Percentiles rank a stretch among this genome's conserved stretches.
Conservation (phyloP, 2,888 invertebrate species). For the Sisyra nigra region DNA sequence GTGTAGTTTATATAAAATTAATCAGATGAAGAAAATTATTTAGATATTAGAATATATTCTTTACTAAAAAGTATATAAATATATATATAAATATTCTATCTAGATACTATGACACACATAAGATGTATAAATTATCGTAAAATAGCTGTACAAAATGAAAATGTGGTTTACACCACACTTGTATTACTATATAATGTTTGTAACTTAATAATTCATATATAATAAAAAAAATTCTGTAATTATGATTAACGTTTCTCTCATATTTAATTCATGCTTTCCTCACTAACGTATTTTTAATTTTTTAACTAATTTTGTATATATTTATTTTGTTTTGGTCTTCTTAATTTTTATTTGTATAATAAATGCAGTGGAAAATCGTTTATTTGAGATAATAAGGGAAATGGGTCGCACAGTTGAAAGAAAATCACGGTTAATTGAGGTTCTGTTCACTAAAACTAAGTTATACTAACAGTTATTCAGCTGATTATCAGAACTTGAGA, state of each 20-base stretch:
- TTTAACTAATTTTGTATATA: background rate
- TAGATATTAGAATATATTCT: constrained; percentile 5
- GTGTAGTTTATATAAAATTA: constrained; percentile 15
- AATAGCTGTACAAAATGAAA: constrained; percentile 18
- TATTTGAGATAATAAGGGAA: too few species aligned
- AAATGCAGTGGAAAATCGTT: too few species aligned
- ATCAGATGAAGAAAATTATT: constrained; percentile 6
- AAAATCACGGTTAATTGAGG: too few species aligned
- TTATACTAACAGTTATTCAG: too few species aligned
- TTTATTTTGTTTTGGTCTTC: background rate
- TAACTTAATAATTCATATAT: constrained; percentile 18
- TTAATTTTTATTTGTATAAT: background rate
- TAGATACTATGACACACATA: constrained; percentile 6
- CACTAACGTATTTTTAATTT: background rate
- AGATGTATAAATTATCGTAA: constrained; percentile 16
- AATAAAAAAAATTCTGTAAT: constrained; percentile 16
- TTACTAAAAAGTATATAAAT: constrained; percentile 6
- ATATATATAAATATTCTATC: background rate
- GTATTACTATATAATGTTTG: constrained; percentile 16
- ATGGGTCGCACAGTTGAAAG: too few species aligned
- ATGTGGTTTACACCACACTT: constrained; percentile 14
- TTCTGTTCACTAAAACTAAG: too few species aligned
- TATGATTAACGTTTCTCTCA: constrained; percentile 3
- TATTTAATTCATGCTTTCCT: background rate
- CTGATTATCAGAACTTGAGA: too few species aligned